Base-by-base conservation (phyloP, 2,113 vertebrate species). In the Malurus alboscapulatus region DNA sequence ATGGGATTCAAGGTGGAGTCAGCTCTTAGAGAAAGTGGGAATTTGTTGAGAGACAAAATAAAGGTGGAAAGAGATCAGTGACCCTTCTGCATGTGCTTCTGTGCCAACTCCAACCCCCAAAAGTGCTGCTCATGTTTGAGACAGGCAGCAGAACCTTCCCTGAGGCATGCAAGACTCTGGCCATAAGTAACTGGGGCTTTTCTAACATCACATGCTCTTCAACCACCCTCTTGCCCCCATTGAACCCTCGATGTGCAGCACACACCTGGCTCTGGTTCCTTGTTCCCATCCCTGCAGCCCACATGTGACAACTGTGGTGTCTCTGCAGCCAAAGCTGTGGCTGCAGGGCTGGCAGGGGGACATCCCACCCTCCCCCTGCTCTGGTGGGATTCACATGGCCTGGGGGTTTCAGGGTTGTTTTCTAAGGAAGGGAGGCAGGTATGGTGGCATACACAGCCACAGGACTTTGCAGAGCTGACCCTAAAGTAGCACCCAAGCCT, bases 241-340 rank as follows among this genome's bases (percentile, higher is more conserved):
- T 67, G n/a, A 79, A 38, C 5, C 4, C 14, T 17, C 1, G 40
- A 55, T 36, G 29, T 38, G 44, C 71, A 82, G 22, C 40, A 26
- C 10, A 21, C 27, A 6, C 13, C 48, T 32, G 27, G 51, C 7
- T 19, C 27, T 2, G 4, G 32, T 17, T 30, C 32, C 8, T 81
- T n/a, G 25, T 32, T 92, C 38, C 44, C 53, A 7, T 54, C 7
- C 54, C 62, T 44, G 18, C 30, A 61, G 40, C 63, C 18, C 21
- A 8, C 2, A 1, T 25, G n/a, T 16, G 47, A 15, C 6, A 34
- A 12, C 21, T 61, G 34, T 14, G 42, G 34, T 0, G 2, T 10
- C 38, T 62, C 65, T 66, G 66, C 51, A 69, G 30, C 67, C 40
- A 67, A 58, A 54, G 14, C 47, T 42, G 36, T 21, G 51, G 26